Conservation (phyloP, 1,140 invertebrate species). For the Heliconius melpomene region DNA sequence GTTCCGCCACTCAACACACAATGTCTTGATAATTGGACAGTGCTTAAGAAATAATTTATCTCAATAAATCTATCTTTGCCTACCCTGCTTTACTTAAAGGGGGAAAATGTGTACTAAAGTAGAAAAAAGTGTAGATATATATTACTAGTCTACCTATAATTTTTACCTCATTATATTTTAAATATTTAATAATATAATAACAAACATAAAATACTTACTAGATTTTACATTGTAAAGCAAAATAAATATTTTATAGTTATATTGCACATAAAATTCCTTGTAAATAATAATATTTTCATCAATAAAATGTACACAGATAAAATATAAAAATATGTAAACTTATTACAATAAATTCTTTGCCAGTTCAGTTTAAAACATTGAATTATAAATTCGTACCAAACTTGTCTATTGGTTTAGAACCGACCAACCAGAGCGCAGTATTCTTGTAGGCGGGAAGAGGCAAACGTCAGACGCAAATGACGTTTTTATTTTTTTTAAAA, state of each 20-base stretch:
- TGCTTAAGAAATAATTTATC: no score
- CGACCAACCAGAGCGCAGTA: conserved; percentile 57
- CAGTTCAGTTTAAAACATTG: conserved; percentile 10
- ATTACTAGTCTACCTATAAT: no score
- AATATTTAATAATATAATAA: no score
- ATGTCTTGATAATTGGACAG: no score
- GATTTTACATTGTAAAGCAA: not conserved
- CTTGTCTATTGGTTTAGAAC: conserved; percentile 54
- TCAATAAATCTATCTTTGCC: no score
- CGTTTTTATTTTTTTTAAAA: conserved; percentile 62
- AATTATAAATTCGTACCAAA: conserved; percentile 52
- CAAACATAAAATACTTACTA: no score
- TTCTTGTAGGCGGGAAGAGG: conserved; percentile 69
- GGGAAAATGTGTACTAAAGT: no score
- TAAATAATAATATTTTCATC: not conserved
- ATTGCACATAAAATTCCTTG: no score
- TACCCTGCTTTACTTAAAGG: no score
- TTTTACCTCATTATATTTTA: no score
- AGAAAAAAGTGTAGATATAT: no score
- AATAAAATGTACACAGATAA: conserved; percentile 2
- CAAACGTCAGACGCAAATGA: conserved; percentile 74
- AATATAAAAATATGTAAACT: not conserved
- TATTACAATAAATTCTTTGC: conserved; percentile 7
- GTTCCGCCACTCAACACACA: not conserved
- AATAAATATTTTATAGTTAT: not conserved